Conservation (phyloP, 2,797 vertebrate species). For the Rhinichthys osculus region DNA sequence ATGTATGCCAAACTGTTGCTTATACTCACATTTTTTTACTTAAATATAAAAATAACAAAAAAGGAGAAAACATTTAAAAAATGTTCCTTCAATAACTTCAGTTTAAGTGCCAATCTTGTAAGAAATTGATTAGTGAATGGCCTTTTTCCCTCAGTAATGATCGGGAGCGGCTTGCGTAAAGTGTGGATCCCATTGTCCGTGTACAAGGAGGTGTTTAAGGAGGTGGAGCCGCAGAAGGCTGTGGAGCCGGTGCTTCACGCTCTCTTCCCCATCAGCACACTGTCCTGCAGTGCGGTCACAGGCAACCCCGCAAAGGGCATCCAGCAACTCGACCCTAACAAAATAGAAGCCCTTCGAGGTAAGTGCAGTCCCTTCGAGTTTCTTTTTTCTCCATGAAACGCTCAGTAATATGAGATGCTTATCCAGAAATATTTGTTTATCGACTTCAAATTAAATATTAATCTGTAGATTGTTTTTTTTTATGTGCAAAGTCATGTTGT, state of each 20-base stretch:
- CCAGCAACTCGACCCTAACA: conserved; percentile 51
- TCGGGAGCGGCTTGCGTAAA: conserved; percentile 48
- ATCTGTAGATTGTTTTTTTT: background rate
- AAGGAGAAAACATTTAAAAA: no score
- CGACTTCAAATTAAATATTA: background rate
- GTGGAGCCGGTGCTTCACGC: conserved; percentile 41
- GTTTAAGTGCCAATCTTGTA: background rate
- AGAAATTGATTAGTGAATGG: background rate
- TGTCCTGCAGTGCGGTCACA: conserved; percentile 42
- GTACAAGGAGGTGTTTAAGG: conserved; percentile 52
- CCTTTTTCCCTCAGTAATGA: conserved; percentile 45
- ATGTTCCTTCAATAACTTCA: background rate
- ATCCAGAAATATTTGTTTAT: background rate
- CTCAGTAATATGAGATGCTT: background rate
- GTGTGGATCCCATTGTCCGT: conserved; percentile 50
- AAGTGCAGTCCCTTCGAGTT: background rate
- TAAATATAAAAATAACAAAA: no score
- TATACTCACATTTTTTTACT: no score
- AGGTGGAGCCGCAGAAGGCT: conserved; percentile 49
- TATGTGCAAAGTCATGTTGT: background rate
- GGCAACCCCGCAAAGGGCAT: conserved; percentile 30
- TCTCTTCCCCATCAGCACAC: conserved; percentile 47
- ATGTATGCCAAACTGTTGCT: no score
- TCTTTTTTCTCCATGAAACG: background rate
- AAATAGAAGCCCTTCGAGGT: conserved; percentile 58